Percentiles rank a stretch among this genome's conserved stretches.
phyloP scores from a whole-genome alignment of 1,140 invertebrate genomes.

The Rhagoletis pomonella region DNA sequence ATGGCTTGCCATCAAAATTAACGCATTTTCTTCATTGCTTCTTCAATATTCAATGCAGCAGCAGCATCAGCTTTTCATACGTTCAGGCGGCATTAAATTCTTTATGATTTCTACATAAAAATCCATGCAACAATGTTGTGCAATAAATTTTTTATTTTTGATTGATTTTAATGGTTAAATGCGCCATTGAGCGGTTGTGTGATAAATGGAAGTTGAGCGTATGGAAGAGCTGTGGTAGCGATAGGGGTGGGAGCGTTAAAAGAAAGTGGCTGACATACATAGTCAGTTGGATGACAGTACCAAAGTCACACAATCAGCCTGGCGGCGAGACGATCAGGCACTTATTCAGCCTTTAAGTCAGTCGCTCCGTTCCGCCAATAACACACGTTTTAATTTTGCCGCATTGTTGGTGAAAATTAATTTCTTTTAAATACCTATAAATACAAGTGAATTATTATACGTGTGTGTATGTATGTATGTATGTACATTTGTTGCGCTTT shows the following conservation, averaged over 20 bases:
- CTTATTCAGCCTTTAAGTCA: not conserved
- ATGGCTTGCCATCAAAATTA: slow-evolving; percentile 44
- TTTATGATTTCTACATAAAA: slow-evolving; percentile 54
- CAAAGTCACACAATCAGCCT: not conserved
- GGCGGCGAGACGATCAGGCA: not conserved
- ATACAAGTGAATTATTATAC: not conserved
- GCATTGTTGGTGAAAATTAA: slow-evolving; percentile 43
- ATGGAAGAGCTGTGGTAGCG: not conserved
- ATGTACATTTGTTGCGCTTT: not conserved
- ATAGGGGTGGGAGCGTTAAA: not conserved
- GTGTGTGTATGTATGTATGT: not conserved
- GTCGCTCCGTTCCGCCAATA: not conserved
- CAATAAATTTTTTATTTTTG: slow-evolving; percentile 64
- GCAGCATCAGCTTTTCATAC: slow-evolving; percentile 24
- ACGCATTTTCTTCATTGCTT: slow-evolving; percentile 3
- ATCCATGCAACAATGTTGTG: slow-evolving; percentile 45
- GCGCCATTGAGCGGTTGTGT: slow-evolving; percentile 69
- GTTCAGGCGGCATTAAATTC: slow-evolving; percentile 6
- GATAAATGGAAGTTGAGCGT: not conserved
- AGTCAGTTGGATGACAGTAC: not conserved
- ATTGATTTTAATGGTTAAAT: slow-evolving; percentile 73
- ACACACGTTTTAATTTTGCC: not conserved
- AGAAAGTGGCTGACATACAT: not conserved
- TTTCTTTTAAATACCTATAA: not conserved
- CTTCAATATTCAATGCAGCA: slow-evolving; percentile 13